Evolutionary conservation across 2,797 vertebrate species (phyloP), one percentile per base, ranked within the genome.

Genomic region (Lagorchestes hirsutus): DNA sequence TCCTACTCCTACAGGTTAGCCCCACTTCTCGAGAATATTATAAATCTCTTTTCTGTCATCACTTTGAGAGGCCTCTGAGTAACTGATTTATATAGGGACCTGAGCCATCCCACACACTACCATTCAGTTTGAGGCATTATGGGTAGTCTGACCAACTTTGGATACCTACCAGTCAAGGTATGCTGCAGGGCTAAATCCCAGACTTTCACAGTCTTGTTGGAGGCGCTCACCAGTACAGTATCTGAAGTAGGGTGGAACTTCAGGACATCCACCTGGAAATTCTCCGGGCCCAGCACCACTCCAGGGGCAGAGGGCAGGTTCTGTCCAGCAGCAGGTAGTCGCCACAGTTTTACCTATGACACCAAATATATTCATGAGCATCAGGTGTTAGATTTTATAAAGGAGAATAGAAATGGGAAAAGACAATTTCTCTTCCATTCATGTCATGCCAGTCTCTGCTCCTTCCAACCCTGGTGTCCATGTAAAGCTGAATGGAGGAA

Each of bases 261-360:
- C 90, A 99, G 97, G 10, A 97, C 6, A 11, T 99, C 99, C 97
- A 99, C 98, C 0, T 97, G 97, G 14, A 98, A 98, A 0, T 96
- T 99, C 0, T 96, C 97, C 0, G 99, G 99, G 59, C 94, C 98
- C 95, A 99, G 98, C 22, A 98, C 99, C 91, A 99, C 96, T 67
- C 99, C 99, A 0, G 99, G 96, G 0, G 24, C 93, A 1, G 93
- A 13, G 0, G 99, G 98, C 95, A 99, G 95, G 54, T 98, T 98
- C 95, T 98, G 98, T 91, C 98, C 97, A 0, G 98, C 90, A 4
- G 52, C 6, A 0, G 97, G 97, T 96, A 99, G 94, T 55, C 97
- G 98, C 99, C 99, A 99, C 94, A 99, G 96, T 98, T 99, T 99
- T 97, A 99, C 99, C 99, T 99, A 98, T 14, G 52, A 93, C 18